Percentiles rank a stretch among this genome's conserved stretches.
phyloP scores from a whole-genome alignment of 2,797 vertebrate species.

The Hozukius guyotensis region DNA sequence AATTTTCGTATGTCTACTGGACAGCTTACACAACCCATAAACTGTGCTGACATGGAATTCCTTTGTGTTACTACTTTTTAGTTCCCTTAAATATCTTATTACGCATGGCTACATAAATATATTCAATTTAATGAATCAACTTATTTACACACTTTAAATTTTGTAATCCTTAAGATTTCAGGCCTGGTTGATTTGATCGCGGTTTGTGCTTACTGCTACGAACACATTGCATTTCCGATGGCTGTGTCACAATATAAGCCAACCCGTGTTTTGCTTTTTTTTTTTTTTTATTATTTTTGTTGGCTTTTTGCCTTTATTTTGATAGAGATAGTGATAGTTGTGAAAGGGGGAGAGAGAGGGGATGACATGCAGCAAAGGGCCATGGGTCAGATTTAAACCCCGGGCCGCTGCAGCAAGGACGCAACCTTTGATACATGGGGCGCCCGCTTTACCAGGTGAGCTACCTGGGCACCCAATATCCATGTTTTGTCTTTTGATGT shows the following conservation, averaged over 20 bases:
- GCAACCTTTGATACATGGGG: no score
- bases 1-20: neutral
- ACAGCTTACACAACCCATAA: neutral
- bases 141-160: neutral
- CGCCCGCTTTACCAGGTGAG: no score
- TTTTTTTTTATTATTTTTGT: no score
- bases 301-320: no score
- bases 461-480: no score
- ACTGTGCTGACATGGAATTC: neutral
- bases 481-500: neutral
- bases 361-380: no score
- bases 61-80: neutral
- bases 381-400: no score
- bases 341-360: no score
- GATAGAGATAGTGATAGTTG: no score
- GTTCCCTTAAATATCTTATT: neutral
- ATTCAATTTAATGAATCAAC: neutral
- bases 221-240: neutral
- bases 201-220: neutral
- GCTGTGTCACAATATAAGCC: neutral
- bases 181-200: no score
- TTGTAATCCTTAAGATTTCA: no score
- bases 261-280: fast-evolving
- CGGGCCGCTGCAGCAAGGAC: no score
- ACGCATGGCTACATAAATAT: neutral